Percentiles rank a stretch among this genome's conserved stretches.
Evolutionary conservation across 2,113 vertebrate genomes (phyloP).

Genomic region (crab-eating macaque (Macaca fascicularis)): T2T-MFA8v1.1 NC_088394.1:62591001-62591500

Average conservation of each 20-base stretch:
- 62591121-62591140: neutral
- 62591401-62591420: neutral
- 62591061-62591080: neutral
- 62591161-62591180: neutral
- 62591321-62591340: slow-evolving; percentile 12
- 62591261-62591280: neutral
- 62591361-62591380: neutral
- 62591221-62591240: neutral
- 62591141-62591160: neutral
- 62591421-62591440: neutral
- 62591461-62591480: neutral
- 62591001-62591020: slow-evolving; percentile 10
- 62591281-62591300: neutral
- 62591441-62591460: neutral
- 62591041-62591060: neutral
- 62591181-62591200: neutral
- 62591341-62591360: neutral
- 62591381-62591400: neutral
- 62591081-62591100: neutral
- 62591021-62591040: neutral
- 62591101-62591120: neutral
- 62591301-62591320: neutral
- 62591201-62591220: neutral
- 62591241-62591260: neutral
- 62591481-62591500: neutral